Conservation (phyloP, 2,113 vertebrate genomes). For the Siniperca knerii region DNA sequence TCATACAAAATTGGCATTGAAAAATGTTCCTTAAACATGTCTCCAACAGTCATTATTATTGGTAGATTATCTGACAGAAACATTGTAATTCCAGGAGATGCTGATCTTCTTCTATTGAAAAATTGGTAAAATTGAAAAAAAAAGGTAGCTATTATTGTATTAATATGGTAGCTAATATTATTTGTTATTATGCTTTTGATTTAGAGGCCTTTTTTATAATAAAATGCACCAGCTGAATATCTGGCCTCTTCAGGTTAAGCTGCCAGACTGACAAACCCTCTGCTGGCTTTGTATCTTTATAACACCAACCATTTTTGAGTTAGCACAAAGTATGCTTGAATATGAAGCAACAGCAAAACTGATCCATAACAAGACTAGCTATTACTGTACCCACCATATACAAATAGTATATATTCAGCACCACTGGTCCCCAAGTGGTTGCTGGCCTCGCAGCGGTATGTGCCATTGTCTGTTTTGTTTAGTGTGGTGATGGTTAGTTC, state of each 20-base stretch:
- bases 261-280: not conserved
- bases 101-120: not conserved
- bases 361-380: conserved; percentile 1
- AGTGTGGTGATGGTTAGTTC: conserved; percentile 95
- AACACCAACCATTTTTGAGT: conserved; percentile 3
- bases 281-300: conserved; percentile 19
- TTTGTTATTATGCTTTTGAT: conserved; percentile 14
- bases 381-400: conserved; percentile 90
- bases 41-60: not conserved
- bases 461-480: conserved; percentile 99
- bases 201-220: not conserved
- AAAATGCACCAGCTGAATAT: not conserved
- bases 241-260: not conserved
- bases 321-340: conserved; percentile 8
- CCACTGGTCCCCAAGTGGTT: conserved; percentile 95
- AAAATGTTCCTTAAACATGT: not conserved
- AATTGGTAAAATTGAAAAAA: not conserved
- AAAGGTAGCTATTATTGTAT: not conserved
- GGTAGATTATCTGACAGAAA: not conserved
- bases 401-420: conserved; percentile 95
- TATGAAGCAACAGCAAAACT: conserved; percentile 21
- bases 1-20: not conserved
- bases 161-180: too few relatives aligned
- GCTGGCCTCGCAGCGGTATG: conserved; percentile 97
- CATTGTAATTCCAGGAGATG: not conserved